Evolutionary conservation across 2,797 vertebrate genomes (phyloP).

Genomic region (Malacoraja senta): DNA sequence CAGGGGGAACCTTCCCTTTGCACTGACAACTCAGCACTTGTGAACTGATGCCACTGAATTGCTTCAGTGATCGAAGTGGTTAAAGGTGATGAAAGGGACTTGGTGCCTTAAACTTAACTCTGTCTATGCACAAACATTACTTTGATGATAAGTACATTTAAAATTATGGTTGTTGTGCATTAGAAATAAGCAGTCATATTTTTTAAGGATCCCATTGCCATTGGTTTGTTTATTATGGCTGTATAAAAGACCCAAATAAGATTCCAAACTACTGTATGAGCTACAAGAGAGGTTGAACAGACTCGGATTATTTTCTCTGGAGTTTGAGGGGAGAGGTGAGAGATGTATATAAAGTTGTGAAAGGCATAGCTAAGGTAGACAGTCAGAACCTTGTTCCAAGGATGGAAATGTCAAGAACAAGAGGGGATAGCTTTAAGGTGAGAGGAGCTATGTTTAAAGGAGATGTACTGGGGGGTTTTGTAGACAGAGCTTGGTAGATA

Average conservation of each 20-base stretch:
- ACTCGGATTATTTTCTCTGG: too few species aligned
- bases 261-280: neutral
- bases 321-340: too few species aligned
- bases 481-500: too few species aligned
- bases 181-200: neutral
- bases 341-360: too few species aligned
- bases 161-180: neutral
- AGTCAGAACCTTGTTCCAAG: too few species aligned
- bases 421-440: too few species aligned
- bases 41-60: neutral
- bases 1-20: neutral
- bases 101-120: neutral
- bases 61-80: neutral
- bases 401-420: too few species aligned
- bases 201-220: neutral
- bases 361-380: too few species aligned
- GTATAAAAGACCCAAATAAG: neutral
- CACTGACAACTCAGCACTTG: neutral
- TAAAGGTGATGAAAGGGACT: neutral
- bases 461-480: too few species aligned
- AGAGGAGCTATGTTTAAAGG: too few species aligned
- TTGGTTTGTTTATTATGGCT: neutral
- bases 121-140: neutral
- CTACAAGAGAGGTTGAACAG: too few species aligned
- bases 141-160: neutral